Evolutionary conservation across 53 echinoderm and acorn worm species (phyloP).

Genomic region (Echinometra lucunter): DNA sequence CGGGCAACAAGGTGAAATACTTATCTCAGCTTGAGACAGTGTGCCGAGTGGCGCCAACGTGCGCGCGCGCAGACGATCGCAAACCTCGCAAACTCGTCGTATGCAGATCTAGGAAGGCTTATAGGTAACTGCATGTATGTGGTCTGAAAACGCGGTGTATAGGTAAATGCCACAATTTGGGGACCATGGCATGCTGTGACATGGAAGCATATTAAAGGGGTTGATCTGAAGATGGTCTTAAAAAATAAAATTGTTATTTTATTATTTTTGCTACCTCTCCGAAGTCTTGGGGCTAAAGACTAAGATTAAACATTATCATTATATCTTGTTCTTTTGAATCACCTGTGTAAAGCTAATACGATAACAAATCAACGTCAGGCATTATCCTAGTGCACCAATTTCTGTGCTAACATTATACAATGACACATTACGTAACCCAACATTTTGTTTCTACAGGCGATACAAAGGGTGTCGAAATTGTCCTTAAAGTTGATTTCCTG

Average conservation of each 20-base stretch:
- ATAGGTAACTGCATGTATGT: background rate
- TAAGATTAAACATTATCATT: background rate
- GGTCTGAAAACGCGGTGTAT: background rate
- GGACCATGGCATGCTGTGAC: background rate
- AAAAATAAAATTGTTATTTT: too few species aligned
- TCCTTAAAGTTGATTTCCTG: too few species aligned
- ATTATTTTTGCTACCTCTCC: too few species aligned
- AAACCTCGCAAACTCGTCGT: background rate
- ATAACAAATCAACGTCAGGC: background rate
- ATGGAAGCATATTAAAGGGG: background rate
- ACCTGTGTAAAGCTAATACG: too few species aligned
- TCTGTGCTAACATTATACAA: too few species aligned
- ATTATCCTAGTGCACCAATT: too few species aligned
- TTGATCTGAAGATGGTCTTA: background rate
- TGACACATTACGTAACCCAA: too few species aligned
- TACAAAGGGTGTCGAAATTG: too few species aligned
- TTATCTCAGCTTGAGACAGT: conserved; percentile 10
- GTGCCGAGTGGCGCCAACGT: background rate
- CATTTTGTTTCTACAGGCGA: too few species aligned
- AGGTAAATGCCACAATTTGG: background rate
- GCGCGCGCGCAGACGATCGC: background rate
- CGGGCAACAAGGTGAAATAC: conserved; percentile 12
- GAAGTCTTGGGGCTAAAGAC: too few species aligned
- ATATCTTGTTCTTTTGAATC: background rate
- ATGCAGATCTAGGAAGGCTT: background rate